Conservation (phyloP, 2,113 vertebrate genomes). For the Charadrius vociferus region DNA sequence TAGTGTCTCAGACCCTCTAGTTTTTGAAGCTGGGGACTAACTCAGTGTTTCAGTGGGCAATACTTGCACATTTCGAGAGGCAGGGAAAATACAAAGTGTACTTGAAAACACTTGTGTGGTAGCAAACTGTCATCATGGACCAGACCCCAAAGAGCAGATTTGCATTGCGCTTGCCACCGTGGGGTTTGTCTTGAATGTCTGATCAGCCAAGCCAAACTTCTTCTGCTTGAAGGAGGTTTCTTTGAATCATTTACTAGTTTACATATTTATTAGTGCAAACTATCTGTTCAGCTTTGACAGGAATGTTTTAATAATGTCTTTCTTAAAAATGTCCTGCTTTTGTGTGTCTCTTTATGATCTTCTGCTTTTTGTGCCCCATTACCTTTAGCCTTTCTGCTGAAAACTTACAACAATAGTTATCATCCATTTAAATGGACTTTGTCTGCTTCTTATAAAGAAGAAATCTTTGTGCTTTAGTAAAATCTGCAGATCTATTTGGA, state of each 20-base stretch:
- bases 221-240: background rate
- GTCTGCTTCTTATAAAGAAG: background rate
- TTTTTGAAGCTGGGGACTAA: background rate
- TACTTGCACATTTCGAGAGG: background rate
- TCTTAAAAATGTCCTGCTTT: background rate
- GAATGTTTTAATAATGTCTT: background rate
- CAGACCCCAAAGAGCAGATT: background rate
- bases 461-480: background rate
- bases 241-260: background rate
- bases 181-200: background rate
- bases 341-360: background rate
- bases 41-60: background rate
- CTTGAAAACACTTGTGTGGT: background rate
- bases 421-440: background rate
- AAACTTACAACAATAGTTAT: background rate
- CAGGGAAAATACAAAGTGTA: background rate
- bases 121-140: background rate
- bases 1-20: background rate
- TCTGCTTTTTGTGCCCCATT: background rate
- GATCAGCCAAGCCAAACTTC: background rate
- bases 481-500: background rate
- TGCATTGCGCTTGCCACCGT: background rate
- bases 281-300: background rate
- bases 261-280: background rate
- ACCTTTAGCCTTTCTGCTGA: background rate